Conservation (phyloP, 2,113 vertebrate genomes). For the Gavialis gangeticus region DNA sequence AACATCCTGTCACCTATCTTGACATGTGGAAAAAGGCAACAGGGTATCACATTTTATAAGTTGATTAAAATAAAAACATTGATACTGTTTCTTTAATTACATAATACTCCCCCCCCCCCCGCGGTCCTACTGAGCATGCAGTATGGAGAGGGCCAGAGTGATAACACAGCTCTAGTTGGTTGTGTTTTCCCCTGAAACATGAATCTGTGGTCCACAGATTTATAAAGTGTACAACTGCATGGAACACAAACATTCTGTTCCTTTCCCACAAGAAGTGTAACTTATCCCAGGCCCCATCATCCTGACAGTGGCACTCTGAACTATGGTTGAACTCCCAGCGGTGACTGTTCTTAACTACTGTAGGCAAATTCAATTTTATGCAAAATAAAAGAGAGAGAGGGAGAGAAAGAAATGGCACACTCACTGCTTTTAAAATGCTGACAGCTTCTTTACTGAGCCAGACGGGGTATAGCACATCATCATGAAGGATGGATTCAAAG, state of each 20-base stretch:
- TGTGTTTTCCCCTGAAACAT: constrained; percentile 59
- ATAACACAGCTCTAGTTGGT: constrained; percentile 12
- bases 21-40: neutral
- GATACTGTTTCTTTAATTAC: constrained; percentile 32
- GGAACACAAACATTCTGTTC: constrained; percentile 80
- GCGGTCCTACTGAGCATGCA: fast-evolving
- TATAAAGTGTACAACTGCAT: constrained; percentile 51
- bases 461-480: constrained; percentile 97
- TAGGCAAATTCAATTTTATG: constrained; percentile 48
- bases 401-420: constrained; percentile 57
- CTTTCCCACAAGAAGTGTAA: constrained; percentile 80
- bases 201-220: constrained; percentile 48
- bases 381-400: constrained; percentile 3
- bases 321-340: constrained; percentile 71
- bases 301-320: constrained; percentile 72
- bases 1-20: neutral
- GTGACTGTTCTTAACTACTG: constrained; percentile 57
- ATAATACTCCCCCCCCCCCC: neutral
- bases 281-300: constrained; percentile 72
- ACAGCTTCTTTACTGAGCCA: constrained; percentile 99
- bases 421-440: constrained; percentile 95
- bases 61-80: neutral
- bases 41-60: neutral
- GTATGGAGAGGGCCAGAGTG: constrained; percentile 22
- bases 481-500: constrained; percentile 97